phyloP scores from a whole-genome alignment of 2,888 invertebrate genomes.

The Neoascia interrupta region DNA sequence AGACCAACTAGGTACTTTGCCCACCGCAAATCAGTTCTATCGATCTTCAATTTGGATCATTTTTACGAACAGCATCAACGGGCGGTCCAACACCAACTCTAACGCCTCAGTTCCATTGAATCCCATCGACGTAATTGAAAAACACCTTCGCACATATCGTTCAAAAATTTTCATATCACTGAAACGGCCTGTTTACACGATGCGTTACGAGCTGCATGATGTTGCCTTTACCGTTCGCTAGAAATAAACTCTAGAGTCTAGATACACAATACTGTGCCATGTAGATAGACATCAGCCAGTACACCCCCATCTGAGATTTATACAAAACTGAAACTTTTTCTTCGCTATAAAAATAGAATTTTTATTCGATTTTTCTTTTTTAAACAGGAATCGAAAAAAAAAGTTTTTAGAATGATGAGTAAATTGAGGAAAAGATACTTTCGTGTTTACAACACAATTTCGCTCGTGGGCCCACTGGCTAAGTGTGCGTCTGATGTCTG shows the following conservation, averaged over 20 bases:
- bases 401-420: background rate
- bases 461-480: slow-evolving; percentile 20
- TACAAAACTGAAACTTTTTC: slow-evolving; percentile 28
- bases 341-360: slow-evolving; percentile 48
- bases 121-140: slow-evolving; percentile 5
- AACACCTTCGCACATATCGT: slow-evolving; percentile 8
- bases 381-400: slow-evolving; percentile 17
- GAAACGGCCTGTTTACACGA: slow-evolving; percentile 41
- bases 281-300: slow-evolving; percentile 6
- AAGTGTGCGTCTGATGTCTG: slow-evolving; percentile 29
- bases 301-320: slow-evolving; percentile 40
- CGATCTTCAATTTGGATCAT: background rate
- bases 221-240: slow-evolving; percentile 47
- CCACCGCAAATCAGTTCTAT: background rate
- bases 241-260: slow-evolving; percentile 47
- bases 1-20: slow-evolving; percentile 12
- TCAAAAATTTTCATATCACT: slow-evolving; percentile 21
- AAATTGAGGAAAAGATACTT: slow-evolving; percentile 29
- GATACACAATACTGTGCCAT: slow-evolving; percentile 50
- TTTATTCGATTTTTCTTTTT: slow-evolving; percentile 40
- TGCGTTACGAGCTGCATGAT: slow-evolving; percentile 20
- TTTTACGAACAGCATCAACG: slow-evolving; percentile 6
- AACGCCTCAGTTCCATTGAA: background rate
- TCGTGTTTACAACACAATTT: slow-evolving; percentile 6
- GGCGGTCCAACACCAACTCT: background rate